Conservation (phyloP, 2,888 invertebrate genomes). For the Ephialtes manifestator region DNA sequence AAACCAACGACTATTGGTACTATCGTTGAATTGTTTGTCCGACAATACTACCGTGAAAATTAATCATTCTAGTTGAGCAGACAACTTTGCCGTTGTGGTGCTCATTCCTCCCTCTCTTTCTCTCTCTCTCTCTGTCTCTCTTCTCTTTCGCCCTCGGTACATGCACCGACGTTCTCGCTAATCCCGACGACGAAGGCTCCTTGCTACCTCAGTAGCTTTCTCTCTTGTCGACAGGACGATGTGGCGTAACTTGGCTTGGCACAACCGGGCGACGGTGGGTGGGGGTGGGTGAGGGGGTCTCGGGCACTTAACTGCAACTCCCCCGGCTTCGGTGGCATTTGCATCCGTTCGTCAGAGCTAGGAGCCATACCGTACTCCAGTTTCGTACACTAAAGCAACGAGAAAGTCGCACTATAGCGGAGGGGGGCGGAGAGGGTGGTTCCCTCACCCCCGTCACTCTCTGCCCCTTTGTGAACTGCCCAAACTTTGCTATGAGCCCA, state of each 20-base stretch:
- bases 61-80: constrained; percentile 70
- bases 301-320: constrained; percentile 70
- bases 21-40: constrained; percentile 70
- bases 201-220: constrained; percentile 41
- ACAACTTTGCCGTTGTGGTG: constrained; percentile 71
- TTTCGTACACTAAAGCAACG: constrained; percentile 36
- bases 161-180: constrained; percentile 55
- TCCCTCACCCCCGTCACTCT: constrained; percentile 2
- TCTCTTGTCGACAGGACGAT: constrained; percentile 54
- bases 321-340: constrained; percentile 67
- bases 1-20: constrained; percentile 50
- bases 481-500: constrained; percentile 49
- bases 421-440: too few species aligned
- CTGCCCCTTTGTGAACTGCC: constrained; percentile 45
- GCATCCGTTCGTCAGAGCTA: constrained; percentile 69
- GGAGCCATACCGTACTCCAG: constrained; percentile 46
- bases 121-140: background rate
- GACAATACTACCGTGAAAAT: constrained; percentile 70
- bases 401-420: constrained; percentile 52
- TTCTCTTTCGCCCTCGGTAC: background rate
- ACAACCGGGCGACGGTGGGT: background rate
- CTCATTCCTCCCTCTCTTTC: constrained; percentile 37
- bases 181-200: constrained; percentile 62
- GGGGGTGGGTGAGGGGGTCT: constrained; percentile 33
- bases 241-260: constrained; percentile 53